A percentile compares a stretch with the other conserved stretches of the same genome.
Conservation (phyloP, 2,113 vertebrate genomes). For the Gavialis gangeticus region DNA sequence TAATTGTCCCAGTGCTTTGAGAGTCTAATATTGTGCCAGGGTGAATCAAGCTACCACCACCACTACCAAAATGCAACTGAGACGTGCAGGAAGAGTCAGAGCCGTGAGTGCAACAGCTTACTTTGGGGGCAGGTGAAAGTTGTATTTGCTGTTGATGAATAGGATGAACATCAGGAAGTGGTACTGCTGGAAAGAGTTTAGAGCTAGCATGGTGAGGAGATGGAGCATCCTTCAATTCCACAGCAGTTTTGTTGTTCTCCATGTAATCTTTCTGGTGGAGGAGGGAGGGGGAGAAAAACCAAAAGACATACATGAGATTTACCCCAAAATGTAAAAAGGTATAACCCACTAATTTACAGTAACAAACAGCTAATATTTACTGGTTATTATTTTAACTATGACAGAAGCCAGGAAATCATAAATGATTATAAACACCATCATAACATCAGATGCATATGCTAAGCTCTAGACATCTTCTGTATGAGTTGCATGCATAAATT, state of each 20-base stretch:
- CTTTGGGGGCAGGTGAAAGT: conserved; percentile 87
- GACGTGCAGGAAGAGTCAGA: conserved; percentile 79
- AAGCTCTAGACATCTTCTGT: not conserved
- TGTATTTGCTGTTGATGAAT: conserved; percentile 83
- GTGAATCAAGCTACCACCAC: conserved; percentile 81
- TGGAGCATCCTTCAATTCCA: conserved; percentile 92
- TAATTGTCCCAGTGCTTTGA: conserved; percentile 80
- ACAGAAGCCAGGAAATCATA: not conserved
- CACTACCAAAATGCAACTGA: conserved; percentile 79
- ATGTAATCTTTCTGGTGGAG: conserved; percentile 87
- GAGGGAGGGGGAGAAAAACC: conserved; percentile 36
- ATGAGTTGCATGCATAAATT: not conserved
- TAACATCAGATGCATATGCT: not conserved
- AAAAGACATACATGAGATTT: not conserved
- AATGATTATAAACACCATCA: not conserved
- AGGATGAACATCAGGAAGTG: conserved; percentile 84
- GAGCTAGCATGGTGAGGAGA: conserved; percentile 84
- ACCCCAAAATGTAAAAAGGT: no score
- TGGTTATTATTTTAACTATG: fast-evolving
- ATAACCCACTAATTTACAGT: fast-evolving
- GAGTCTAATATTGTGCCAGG: conserved; percentile 80
- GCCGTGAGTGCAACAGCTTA: conserved; percentile 94
- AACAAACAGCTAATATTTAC: not conserved
- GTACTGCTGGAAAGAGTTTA: conserved; percentile 81
- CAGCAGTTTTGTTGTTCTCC: conserved; percentile 88